Conservation (phyloP, 2,113 vertebrate genomes). For the Scopus umbretta region DNA sequence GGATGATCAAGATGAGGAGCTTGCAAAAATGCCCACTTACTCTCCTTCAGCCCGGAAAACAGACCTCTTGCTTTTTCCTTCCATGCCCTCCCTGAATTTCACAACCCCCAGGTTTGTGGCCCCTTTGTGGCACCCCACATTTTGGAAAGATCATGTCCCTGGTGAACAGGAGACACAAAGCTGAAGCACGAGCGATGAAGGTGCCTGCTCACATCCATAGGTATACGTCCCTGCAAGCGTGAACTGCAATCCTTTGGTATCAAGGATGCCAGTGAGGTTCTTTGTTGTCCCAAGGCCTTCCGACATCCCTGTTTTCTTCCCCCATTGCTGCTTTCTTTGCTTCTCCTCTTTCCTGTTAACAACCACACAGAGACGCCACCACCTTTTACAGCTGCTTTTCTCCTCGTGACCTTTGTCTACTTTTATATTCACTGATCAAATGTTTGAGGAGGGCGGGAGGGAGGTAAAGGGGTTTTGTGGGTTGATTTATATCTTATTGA, state of each 20-base stretch:
- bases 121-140: neutral
- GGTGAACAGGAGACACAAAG: neutral
- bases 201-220: neutral
- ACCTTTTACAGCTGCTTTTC: neutral
- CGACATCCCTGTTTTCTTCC: neutral
- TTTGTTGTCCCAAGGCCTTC: neutral
- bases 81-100: neutral
- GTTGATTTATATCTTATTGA: neutral
- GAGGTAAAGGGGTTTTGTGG: neutral
- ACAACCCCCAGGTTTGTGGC: neutral
- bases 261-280: neutral
- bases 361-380: neutral
- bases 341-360: neutral
- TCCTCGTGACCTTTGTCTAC: neutral
- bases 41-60: neutral
- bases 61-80: neutral
- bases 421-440: neutral
- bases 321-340: neutral
- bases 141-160: neutral
- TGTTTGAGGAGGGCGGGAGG: neutral
- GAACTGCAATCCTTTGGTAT: neutral
- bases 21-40: neutral
- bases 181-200: neutral
- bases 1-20: neutral
- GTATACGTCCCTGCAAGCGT: too few species aligned